Conservation (phyloP, 64 coral and sea anemone genomes). For the Cladopsammia gracilis region DNA sequence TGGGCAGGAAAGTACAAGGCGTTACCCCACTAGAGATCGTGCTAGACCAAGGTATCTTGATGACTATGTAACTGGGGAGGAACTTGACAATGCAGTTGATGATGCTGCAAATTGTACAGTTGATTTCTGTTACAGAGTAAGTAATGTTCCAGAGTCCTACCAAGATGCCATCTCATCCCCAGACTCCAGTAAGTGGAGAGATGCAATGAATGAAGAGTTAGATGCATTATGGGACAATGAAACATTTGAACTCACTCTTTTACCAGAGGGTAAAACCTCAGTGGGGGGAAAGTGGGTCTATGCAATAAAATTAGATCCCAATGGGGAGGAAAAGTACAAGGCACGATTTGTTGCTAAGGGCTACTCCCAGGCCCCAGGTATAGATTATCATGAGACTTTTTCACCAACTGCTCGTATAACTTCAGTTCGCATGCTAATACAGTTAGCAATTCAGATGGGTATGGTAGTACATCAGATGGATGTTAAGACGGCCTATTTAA, state of each 20-base stretch:
- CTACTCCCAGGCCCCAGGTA: constrained; percentile 47
- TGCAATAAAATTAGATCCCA: constrained; percentile 42
- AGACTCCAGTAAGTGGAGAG: constrained; percentile 55
- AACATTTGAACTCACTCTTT: constrained; percentile 55
- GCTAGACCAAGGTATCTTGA: constrained; percentile 1
- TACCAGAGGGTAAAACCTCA: constrained; percentile 63
- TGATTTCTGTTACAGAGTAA: constrained; percentile 56
- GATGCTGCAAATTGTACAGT: constrained; percentile 16
- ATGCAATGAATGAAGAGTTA: constrained; percentile 63
- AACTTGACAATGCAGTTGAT: not conserved
- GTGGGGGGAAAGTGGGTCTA: constrained; percentile 56
- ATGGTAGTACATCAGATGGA: constrained; percentile 4
- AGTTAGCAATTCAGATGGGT: constrained; percentile 32
- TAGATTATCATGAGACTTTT: constrained; percentile 78
- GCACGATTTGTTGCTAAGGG: constrained; percentile 71
- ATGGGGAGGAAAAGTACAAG: constrained; percentile 52
- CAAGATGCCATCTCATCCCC: constrained; percentile 38
- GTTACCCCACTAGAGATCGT: constrained; percentile 5
- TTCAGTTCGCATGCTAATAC: constrained; percentile 39
- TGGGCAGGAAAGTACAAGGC: not conserved
- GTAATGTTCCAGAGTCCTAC: constrained; percentile 38
- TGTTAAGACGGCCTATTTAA: constrained; percentile 24
- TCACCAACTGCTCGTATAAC: too few relatives aligned
- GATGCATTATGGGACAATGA: constrained; percentile 54
- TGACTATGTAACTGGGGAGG: not conserved